These are phyloP conservation scores for Avahi laniger DNA, from an alignment of 2,797 vertebrate genomes.

Conservation along the genomic window DNA sequence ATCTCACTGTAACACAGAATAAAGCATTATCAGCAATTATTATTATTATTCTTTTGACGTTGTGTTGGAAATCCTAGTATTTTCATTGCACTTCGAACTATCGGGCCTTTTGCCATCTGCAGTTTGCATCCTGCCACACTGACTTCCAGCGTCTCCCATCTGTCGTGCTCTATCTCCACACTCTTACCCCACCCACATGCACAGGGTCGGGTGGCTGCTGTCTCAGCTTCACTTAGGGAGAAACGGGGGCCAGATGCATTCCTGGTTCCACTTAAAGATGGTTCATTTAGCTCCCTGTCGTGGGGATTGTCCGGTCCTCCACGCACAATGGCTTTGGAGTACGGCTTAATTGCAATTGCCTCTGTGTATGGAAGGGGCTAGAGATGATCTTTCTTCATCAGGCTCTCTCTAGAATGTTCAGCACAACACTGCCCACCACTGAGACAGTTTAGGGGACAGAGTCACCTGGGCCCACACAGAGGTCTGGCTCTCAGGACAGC, in stretches of 20 bases:
- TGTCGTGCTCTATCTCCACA: accelerated
- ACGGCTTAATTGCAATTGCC: no score
- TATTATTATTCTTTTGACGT: background rate
- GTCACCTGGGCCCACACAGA: background rate
- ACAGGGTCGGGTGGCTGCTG: background rate
- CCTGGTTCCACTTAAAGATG: background rate
- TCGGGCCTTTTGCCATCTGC: background rate
- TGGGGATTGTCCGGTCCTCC: background rate
- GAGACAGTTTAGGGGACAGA: background rate
- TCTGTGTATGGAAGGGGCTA: background rate
- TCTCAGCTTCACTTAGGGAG: background rate
- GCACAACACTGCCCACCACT: background rate
- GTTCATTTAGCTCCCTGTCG: background rate
- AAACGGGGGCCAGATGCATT: background rate
- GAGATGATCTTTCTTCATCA: no score
- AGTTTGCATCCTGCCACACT: accelerated
- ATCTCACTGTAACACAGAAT: background rate
- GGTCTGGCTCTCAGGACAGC: background rate
- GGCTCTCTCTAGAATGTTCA: background rate
- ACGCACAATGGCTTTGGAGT: accelerated
- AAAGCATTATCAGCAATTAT: background rate
- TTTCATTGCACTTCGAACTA: background rate
- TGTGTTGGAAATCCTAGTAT: background rate
- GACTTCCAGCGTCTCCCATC: background rate
- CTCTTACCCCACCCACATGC: no score